Conservation (phyloP, 2,113 vertebrate species). For the Hucho hucho region DNA sequence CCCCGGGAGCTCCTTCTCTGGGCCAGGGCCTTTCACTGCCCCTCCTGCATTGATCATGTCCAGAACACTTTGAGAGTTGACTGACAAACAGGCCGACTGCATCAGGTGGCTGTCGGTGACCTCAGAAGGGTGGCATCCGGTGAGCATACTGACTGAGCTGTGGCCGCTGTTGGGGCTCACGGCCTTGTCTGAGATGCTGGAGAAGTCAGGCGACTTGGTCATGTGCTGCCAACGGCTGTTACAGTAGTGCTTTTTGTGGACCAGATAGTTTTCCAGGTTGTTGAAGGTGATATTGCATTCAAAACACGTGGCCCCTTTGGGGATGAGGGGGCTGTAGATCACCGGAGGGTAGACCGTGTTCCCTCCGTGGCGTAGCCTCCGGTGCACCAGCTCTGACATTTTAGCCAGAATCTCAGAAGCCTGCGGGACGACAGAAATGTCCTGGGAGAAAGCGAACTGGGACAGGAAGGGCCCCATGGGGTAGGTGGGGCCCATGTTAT, state of each 20-base stretch:
- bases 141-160: slow-evolving; percentile 85
- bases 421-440: slow-evolving; percentile 97
- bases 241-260: slow-evolving; percentile 99
- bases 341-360: slow-evolving; percentile 93
- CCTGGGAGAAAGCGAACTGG: slow-evolving; percentile 98
- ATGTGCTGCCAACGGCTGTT: slow-evolving; percentile 99
- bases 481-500: slow-evolving; percentile 91
- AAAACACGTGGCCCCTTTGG: slow-evolving; percentile 98
- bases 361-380: slow-evolving; percentile 92
- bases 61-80: slow-evolving; percentile 82
- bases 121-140: slow-evolving; percentile 83
- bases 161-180: slow-evolving; percentile 89
- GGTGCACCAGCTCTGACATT: slow-evolving; percentile 98
- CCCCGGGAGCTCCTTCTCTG: slow-evolving; percentile 87
- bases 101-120: slow-evolving; percentile 89
- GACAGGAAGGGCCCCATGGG: slow-evolving; percentile 97
- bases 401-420: slow-evolving; percentile 99
- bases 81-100: slow-evolving; percentile 81
- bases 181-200: slow-evolving; percentile 87
- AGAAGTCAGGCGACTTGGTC: slow-evolving; percentile 94
- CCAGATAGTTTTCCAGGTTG: slow-evolving; percentile 98
- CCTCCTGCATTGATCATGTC: slow-evolving; percentile 87
- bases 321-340: slow-evolving; percentile 97
- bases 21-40: slow-evolving; percentile 80
- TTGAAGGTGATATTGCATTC: slow-evolving; percentile 99